These are phyloP conservation scores for Apoda limacodes DNA, from an alignment of 2,888 invertebrate genomes.

Conservation along the genomic window DNA sequence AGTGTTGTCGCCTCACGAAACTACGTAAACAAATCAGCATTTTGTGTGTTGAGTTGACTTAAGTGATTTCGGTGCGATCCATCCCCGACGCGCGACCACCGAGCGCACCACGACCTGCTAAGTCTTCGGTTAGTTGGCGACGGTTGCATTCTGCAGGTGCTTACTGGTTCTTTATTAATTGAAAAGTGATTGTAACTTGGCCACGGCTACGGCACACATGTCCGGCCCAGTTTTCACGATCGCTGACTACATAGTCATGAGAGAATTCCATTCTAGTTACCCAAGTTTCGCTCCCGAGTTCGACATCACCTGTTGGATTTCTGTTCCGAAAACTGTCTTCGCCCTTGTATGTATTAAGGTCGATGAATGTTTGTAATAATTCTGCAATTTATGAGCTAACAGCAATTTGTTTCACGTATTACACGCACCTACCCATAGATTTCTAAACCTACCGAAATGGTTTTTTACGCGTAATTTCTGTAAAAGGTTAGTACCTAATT, in stretches of 20 bases:
- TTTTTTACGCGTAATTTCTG: no score
- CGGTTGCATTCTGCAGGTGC: slow-evolving; percentile 63
- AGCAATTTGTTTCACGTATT: no score
- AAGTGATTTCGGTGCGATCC: slow-evolving; percentile 39
- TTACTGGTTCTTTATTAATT: slow-evolving; percentile 60
- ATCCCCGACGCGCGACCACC: slow-evolving; percentile 35
- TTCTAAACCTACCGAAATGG: no score
- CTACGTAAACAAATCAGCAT: slow-evolving; percentile 49
- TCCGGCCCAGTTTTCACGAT: slow-evolving; percentile 67
- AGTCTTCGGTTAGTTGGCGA: slow-evolving; percentile 37
- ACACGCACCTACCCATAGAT: no score
- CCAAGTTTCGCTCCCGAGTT: no score
- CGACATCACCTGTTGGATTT: no score
- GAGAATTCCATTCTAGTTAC: slow-evolving; percentile 37
- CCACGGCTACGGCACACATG: slow-evolving; percentile 66
- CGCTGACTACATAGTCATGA: slow-evolving; percentile 27
- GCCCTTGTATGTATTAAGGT: no score
- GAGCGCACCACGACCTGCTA: slow-evolving; percentile 28
- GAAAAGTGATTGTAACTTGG: slow-evolving; percentile 68
- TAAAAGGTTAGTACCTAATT: no score
- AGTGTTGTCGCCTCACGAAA: slow-evolving; percentile 42
- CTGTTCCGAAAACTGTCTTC: no score
- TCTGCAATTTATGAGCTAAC: no score
- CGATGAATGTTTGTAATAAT: no score
- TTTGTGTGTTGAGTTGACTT: slow-evolving; percentile 32